A percentile compares a stretch with the other conserved stretches of the same genome.
Evolutionary conservation across 2,113 vertebrate genomes (phyloP).

Genomic region (Hypanus sabinus): DNA sequence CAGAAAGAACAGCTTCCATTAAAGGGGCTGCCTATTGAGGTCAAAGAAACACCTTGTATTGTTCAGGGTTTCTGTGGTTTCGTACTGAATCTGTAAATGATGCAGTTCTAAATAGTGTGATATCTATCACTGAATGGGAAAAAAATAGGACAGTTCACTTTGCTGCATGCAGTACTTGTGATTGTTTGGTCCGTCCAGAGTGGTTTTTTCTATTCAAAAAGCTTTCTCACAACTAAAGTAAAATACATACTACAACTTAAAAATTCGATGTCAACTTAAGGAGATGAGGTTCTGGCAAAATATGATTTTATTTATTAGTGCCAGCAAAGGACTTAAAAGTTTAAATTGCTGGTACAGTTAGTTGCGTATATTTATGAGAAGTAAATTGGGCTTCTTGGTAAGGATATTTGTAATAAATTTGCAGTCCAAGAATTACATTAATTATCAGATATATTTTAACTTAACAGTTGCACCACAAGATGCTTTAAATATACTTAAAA

Average conservation of each 20-base stretch:
- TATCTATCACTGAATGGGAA: background rate
- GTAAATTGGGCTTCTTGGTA: constrained; percentile 18
- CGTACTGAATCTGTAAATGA: background rate
- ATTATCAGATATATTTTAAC: background rate
- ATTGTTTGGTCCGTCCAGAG: constrained; percentile 13
- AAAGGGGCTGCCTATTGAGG: background rate
- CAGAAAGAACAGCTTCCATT: constrained; percentile 27
- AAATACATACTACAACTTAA: background rate
- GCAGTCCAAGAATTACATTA: background rate
- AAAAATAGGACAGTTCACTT: constrained; percentile 1
- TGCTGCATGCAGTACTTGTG: background rate
- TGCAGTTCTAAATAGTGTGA: constrained; percentile 26
- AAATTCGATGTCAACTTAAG: constrained; percentile 6
- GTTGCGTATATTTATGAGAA: background rate
- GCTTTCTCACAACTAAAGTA: background rate
- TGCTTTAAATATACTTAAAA: constrained; percentile 27
- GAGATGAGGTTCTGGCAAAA: constrained; percentile 10
- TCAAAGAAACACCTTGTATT: constrained; percentile 9
- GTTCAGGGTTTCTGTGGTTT: constrained; percentile 5
- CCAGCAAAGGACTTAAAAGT: background rate
- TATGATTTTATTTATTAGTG: constrained; percentile 22
- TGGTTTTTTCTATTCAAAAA: background rate
- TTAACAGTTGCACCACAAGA: constrained; percentile 18
- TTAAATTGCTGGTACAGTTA: constrained; percentile 8
- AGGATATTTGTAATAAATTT: background rate